A percentile compares a stretch with the other conserved stretches of the same genome.
Evolutionary conservation across 2,113 vertebrate genomes (phyloP).

Genomic region (Mirza zaza): DNA sequence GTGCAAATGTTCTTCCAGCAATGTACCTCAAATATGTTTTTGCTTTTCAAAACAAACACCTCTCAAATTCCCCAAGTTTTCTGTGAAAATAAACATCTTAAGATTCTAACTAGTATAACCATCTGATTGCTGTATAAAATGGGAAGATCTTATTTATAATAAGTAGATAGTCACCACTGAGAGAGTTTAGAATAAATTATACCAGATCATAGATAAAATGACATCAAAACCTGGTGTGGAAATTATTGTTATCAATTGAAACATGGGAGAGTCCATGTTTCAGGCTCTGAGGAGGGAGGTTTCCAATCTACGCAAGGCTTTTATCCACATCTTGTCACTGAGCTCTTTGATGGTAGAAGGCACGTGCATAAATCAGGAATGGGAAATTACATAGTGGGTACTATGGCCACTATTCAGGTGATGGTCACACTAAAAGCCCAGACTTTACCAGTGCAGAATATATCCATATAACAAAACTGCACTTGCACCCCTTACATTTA

Average conservation of each 20-base stretch:
- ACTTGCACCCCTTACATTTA: too few species aligned
- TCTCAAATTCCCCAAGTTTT: slow-evolving; percentile 30
- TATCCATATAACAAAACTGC: too few species aligned
- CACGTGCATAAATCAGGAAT: background rate
- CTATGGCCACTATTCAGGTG: too few species aligned
- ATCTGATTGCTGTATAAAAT: background rate
- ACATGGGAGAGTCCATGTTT: background rate
- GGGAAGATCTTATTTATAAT: background rate
- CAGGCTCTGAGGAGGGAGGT: background rate
- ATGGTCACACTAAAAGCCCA: too few species aligned
- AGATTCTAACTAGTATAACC: background rate
- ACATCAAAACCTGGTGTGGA: background rate
- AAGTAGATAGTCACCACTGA: background rate
- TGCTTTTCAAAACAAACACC: slow-evolving; percentile 54
- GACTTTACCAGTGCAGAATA: too few species aligned
- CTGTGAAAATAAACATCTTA: slow-evolving; percentile 36
- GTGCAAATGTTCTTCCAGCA: background rate
- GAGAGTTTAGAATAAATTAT: background rate
- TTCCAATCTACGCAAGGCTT: background rate
- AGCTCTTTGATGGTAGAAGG: background rate
- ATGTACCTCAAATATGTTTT: background rate
- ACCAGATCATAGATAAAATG: background rate
- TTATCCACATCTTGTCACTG: background rate
- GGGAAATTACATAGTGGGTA: too few species aligned
- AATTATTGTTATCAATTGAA: background rate